Percentiles rank a stretch among this genome's conserved stretches.
phyloP scores from a whole-genome alignment of 2,797 vertebrate genomes.

The Zalophus californianus region DNA sequence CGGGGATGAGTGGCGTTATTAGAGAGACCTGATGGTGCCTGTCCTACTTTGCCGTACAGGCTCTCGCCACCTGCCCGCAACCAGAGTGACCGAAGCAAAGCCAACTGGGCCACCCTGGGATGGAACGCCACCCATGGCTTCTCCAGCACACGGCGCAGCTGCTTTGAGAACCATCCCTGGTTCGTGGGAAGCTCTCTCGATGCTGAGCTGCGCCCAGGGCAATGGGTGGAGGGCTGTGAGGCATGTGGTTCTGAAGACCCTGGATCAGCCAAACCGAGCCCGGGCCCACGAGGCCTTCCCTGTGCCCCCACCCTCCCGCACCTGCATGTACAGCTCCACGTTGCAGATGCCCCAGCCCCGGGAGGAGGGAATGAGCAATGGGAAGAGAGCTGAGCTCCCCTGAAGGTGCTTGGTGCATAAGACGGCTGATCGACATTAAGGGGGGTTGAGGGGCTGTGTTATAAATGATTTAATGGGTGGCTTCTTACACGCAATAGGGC shows the following conservation, averaged over 20 bases:
- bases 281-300: too few species aligned
- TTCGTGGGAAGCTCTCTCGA: rapidly evolving
- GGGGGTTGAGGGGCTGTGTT: neutral
- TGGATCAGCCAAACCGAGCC: neutral
- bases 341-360: rapidly evolving
- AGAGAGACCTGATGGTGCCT: rapidly evolving
- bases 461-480: rapidly evolving
- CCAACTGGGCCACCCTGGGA: rapidly evolving
- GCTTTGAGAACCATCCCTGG: neutral
- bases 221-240: neutral
- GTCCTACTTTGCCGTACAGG: too few species aligned
- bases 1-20: rapidly evolving
- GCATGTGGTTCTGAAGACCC: rapidly evolving
- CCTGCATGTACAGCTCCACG: neutral
- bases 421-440: neutral
- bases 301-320: rapidly evolving
- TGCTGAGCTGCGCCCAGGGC: rapidly evolving
- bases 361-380: neutral
- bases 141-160: neutral
- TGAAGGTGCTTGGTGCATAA: rapidly evolving
- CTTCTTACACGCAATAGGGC: rapidly evolving
- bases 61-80: neutral
- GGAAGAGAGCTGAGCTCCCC: neutral
- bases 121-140: rapidly evolving
- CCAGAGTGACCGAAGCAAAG: neutral